Conservation (phyloP, 2,797 vertebrate species). For the Sitta carolinensis region DNA sequence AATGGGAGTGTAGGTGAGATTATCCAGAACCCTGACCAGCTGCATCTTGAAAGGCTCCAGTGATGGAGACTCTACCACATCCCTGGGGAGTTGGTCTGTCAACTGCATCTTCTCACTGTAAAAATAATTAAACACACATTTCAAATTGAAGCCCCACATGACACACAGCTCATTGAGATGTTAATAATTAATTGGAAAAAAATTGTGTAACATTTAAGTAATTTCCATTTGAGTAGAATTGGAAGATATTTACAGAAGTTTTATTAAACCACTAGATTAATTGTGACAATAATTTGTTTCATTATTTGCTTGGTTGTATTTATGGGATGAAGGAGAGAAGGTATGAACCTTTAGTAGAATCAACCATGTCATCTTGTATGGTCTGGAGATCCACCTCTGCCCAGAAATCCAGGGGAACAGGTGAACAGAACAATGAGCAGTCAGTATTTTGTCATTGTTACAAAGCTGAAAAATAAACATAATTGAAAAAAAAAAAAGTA, state of each 20-base stretch:
- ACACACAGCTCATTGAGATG: background rate
- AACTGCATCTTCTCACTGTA: background rate
- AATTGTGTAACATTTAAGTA: background rate
- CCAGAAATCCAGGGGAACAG: background rate
- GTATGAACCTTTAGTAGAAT: background rate
- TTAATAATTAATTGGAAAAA: background rate
- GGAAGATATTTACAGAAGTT: background rate
- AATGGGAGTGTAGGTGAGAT: background rate
- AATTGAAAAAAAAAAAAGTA: background rate
- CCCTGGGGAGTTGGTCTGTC: background rate
- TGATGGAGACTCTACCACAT: background rate
- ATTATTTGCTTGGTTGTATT: background rate
- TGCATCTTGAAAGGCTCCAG: background rate
- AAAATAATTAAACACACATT: background rate
- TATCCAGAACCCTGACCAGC: background rate
- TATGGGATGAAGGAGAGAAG: background rate
- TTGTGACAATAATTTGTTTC: background rate
- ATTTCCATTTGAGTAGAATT: background rate
- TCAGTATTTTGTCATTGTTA: background rate
- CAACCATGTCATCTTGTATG: background rate
- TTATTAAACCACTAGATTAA: background rate
- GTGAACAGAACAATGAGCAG: background rate
- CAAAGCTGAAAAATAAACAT: background rate
- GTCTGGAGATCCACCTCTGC: background rate
- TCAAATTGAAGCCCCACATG: background rate